phyloP scores from a whole-genome alignment of 2,797 vertebrate genomes.

The Pygocentrus nattereri region DNA sequence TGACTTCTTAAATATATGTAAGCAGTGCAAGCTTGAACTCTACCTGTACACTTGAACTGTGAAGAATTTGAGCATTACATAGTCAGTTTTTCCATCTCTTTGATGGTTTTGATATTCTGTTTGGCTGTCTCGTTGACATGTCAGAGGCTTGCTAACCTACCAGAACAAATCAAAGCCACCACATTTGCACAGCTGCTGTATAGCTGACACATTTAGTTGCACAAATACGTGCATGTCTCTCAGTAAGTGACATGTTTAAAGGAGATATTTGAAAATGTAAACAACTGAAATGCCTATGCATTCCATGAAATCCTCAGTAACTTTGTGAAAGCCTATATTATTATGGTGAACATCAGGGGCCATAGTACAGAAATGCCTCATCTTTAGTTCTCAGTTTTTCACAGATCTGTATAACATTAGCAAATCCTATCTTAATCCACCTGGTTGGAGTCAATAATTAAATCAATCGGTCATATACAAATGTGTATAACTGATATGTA shows the following conservation, averaged over 20 bases:
- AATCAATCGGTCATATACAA: too few relatives aligned
- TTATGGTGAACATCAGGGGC: too few relatives aligned
- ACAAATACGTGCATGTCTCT: neutral
- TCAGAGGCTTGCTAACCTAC: neutral
- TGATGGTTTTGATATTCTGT: neutral
- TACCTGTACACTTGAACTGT: neutral
- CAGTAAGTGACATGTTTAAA: neutral
- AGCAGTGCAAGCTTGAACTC: neutral
- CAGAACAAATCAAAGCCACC: neutral
- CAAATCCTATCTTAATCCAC: too few relatives aligned
- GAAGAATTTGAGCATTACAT: neutral
- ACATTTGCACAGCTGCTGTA: neutral
- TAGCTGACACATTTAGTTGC: neutral
- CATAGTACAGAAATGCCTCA: neutral
- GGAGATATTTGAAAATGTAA: neutral
- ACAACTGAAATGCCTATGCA: neutral
- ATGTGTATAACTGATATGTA: too few relatives aligned
- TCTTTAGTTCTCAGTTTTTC: neutral
- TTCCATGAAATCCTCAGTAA: neutral
- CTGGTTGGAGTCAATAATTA: too few relatives aligned
- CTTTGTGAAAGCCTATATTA: neutral
- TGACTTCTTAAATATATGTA: neutral
- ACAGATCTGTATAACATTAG: too few relatives aligned
- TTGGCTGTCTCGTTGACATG: neutral
- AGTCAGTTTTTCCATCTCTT: neutral